Percentiles rank a stretch among this genome's conserved stretches.
Evolutionary conservation across 2,888 invertebrate genomes (phyloP).

Genomic region (Nomada goodeniana): DNA sequence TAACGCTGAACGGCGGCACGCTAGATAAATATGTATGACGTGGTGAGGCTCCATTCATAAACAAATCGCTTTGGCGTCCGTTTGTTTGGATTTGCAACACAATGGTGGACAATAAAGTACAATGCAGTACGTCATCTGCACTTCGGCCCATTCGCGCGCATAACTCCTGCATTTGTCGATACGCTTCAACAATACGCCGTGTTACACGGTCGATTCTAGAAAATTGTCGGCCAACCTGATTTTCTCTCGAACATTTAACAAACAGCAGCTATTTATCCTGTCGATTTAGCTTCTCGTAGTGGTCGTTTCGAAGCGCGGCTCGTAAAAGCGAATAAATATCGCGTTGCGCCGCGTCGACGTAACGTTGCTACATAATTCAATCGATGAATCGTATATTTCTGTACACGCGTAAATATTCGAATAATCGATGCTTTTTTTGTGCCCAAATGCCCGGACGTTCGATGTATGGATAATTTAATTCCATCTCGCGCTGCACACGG

Average conservation of each 20-base stretch:
- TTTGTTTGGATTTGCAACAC: slow-evolving; percentile 65
- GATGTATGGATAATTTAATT: too few species aligned
- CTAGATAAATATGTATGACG: slow-evolving; percentile 67
- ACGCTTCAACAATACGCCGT: slow-evolving; percentile 38
- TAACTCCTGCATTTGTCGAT: slow-evolving; percentile 55
- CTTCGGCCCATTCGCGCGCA: slow-evolving; percentile 45
- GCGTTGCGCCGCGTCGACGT: not conserved
- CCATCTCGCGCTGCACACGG: too few species aligned
- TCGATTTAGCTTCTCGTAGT: slow-evolving; percentile 13
- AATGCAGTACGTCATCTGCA: slow-evolving; percentile 52
- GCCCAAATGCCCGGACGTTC: too few species aligned
- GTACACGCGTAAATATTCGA: too few species aligned
- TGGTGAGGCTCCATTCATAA: slow-evolving; percentile 64
- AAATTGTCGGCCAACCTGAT: slow-evolving; percentile 40
- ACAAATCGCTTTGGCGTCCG: slow-evolving; percentile 62
- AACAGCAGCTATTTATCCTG: slow-evolving; percentile 45
- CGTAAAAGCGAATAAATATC: slow-evolving; percentile 4
- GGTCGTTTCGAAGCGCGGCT: not conserved
- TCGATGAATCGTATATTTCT: not conserved
- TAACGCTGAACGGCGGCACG: slow-evolving; percentile 33
- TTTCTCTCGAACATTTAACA: slow-evolving; percentile 47
- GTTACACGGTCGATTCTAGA: slow-evolving; percentile 27
- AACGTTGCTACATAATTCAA: not conserved
- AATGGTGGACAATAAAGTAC: slow-evolving; percentile 58
- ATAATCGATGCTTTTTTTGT: too few species aligned